Percentiles rank a stretch among this genome's conserved stretches.
These are phyloP conservation scores for Halesus radiatus DNA, from an alignment of 1,140 invertebrate species.

Conservation along the genomic window DNA sequence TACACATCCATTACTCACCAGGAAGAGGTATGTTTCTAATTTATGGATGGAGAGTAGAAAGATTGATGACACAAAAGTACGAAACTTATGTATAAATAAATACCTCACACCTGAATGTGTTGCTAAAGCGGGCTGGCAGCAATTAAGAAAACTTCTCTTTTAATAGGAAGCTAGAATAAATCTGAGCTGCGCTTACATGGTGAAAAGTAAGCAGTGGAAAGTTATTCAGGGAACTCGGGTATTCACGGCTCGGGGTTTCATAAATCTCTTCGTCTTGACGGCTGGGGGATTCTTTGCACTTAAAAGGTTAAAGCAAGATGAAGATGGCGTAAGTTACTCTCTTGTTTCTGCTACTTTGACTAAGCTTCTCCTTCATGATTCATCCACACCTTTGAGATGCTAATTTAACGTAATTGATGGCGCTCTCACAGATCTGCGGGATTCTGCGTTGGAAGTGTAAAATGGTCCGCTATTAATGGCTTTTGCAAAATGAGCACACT, in stretches of 20 bases:
- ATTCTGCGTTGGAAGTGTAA: background rate
- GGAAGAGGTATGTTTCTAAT: too few species aligned
- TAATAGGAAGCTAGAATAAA: constrained; percentile 18
- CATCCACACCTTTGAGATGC: constrained; percentile 21
- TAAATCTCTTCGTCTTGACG: constrained; percentile 44
- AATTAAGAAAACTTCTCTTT: constrained; percentile 16
- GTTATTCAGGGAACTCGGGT: constrained; percentile 45
- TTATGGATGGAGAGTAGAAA: too few species aligned
- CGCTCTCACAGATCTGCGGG: constrained; percentile 16
- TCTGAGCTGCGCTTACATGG: constrained; percentile 18
- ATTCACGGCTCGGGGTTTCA: constrained; percentile 41
- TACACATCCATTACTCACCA: too few species aligned
- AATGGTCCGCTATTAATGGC: background rate
- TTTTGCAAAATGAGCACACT: background rate
- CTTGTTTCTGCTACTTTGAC: constrained; percentile 31
- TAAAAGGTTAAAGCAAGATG: constrained; percentile 48
- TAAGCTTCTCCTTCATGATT: constrained; percentile 11
- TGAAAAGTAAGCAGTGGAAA: constrained; percentile 36
- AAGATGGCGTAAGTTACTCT: constrained; percentile 39
- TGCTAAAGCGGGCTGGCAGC: background rate
- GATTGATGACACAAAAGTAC: too few species aligned
- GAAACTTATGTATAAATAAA: background rate
- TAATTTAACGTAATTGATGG: constrained; percentile 38
- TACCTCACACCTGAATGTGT: background rate
- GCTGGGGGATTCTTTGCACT: constrained; percentile 48